A percentile compares a stretch with the other conserved stretches of the same genome.
These are phyloP conservation scores for Rhinogobio ventralis DNA, from an alignment of 2,797 vertebrate genomes.

Conservation along the genomic window DNA sequence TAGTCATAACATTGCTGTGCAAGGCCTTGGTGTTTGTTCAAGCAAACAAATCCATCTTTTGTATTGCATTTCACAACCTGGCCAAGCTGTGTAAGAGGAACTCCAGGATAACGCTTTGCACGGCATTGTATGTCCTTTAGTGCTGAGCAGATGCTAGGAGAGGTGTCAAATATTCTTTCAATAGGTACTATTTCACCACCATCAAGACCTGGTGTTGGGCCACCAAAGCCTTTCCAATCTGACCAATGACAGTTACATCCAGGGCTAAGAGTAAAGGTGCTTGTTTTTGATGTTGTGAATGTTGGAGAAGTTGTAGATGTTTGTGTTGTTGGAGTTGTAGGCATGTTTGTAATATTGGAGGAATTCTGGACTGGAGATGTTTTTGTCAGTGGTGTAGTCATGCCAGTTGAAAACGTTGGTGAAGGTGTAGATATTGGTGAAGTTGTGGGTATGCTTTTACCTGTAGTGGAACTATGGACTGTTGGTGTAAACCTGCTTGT, in stretches of 20 bases:
- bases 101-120: constrained; percentile 36
- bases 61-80: constrained; percentile 36
- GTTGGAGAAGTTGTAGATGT: background rate
- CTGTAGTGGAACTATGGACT: too few relatives aligned
- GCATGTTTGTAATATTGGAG: too few relatives aligned
- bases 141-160: too few relatives aligned
- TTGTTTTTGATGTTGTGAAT: background rate
- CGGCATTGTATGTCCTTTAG: constrained; percentile 48
- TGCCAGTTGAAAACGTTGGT: too few relatives aligned
- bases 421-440: too few relatives aligned
- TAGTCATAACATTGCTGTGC: constrained; percentile 39
- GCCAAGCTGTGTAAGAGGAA: constrained; percentile 26
- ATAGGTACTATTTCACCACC: constrained; percentile 51
- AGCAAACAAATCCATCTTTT: constrained; percentile 4
- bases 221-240: constrained; percentile 52
- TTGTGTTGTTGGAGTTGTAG: too few relatives aligned
- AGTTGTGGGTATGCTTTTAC: too few relatives aligned
- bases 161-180: too few relatives aligned
- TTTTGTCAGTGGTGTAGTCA: too few relatives aligned
- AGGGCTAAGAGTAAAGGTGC: background rate
- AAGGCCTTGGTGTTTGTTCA: constrained; percentile 45
- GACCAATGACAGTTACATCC: background rate
- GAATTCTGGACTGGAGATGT: too few relatives aligned
- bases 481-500: too few relatives aligned
- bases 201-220: constrained; percentile 48